Percentiles rank a stretch among this genome's conserved stretches.
These are phyloP conservation scores for Sinohyriopsis cumingii DNA, from an alignment of 2,888 invertebrate species.

Conservation along the genomic window DNA sequence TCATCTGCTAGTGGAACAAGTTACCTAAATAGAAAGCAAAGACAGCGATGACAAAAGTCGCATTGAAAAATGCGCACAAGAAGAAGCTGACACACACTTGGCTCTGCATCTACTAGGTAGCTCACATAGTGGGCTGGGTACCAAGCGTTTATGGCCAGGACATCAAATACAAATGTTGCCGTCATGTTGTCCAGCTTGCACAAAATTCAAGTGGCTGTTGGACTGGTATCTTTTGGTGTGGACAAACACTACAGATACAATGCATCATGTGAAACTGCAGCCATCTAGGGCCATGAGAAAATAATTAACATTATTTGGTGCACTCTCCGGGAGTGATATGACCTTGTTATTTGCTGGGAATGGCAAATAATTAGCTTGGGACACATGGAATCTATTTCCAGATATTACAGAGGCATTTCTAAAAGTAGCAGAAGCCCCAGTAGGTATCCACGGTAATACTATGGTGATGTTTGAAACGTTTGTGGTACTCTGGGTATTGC, in stretches of 20 bases:
- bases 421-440: no score
- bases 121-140: conserved; percentile 11
- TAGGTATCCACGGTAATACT: no score
- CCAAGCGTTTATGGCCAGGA: conserved; percentile 10
- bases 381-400: no score
- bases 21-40: no score
- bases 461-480: no score
- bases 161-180: conserved; percentile 28
- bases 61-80: conserved; percentile 22
- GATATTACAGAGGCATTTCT: no score
- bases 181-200: conserved; percentile 13
- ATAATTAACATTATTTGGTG: background rate
- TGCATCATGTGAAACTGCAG: conserved; percentile 21
- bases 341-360: no score
- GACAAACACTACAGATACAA: conserved; percentile 25
- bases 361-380: no score
- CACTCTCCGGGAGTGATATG: no score
- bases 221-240: conserved; percentile 28
- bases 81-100: conserved; percentile 30
- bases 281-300: conserved; percentile 14
- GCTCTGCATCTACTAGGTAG: conserved; percentile 15
- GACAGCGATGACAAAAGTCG: background rate
- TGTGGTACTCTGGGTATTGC: no score
- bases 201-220: background rate
- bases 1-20: no score